A percentile compares a stretch with the other conserved stretches of the same genome.
These are phyloP conservation scores for Drepanosiphum platanoidis DNA, from an alignment of 2,888 invertebrate genomes.

Conservation along the genomic window DNA sequence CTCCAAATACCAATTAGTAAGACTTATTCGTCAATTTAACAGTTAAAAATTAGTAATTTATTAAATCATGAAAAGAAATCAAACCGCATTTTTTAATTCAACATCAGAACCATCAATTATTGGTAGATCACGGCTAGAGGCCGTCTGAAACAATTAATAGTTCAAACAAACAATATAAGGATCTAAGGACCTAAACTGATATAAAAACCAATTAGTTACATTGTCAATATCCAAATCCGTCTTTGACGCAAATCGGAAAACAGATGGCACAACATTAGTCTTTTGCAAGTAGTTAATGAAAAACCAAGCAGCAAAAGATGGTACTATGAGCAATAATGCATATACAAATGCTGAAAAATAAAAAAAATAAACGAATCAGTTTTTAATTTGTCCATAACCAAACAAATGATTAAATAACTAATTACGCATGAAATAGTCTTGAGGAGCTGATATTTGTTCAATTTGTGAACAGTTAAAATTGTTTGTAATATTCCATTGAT, in stretches of 20 bases:
- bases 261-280: constrained; percentile 55
- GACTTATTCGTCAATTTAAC: constrained; percentile 21
- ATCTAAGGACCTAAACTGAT: background rate
- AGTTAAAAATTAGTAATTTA: constrained; percentile 24
- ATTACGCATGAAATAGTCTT: constrained; percentile 67
- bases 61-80: constrained; percentile 18
- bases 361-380: constrained; percentile 1
- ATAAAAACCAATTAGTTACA: constrained; percentile 41
- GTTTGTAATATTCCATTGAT: constrained; percentile 67
- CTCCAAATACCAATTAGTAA: constrained; percentile 35
- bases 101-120: constrained; percentile 51
- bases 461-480: constrained; percentile 65
- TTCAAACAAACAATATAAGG: constrained; percentile 27
- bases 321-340: constrained; percentile 59
- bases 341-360: constrained; percentile 53
- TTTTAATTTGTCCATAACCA: background rate
- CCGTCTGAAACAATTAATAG: constrained; percentile 45
- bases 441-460: constrained; percentile 66
- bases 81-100: constrained; percentile 48
- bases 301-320: constrained; percentile 57
- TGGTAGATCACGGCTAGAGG: constrained; percentile 40
- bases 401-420: constrained; percentile 36
- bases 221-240: constrained; percentile 60
- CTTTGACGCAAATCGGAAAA: constrained; percentile 55
- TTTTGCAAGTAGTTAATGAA: constrained; percentile 54